Evolutionary conservation across 2,888 invertebrate species (phyloP).

Genomic region (Drosophila sordidapex): DNA sequence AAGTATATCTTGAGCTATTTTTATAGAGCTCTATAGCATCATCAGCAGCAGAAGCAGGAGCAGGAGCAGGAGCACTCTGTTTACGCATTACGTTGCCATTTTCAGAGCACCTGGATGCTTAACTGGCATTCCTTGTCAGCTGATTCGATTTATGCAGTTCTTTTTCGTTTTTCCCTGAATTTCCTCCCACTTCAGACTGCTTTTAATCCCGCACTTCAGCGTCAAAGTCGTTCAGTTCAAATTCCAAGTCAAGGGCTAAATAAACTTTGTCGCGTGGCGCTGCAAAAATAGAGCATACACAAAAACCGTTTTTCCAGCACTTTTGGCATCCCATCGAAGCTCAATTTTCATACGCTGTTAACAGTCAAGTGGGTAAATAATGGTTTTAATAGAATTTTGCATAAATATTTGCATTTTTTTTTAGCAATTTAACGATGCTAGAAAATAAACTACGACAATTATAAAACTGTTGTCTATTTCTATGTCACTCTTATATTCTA

Average conservation of each 20-base stretch:
- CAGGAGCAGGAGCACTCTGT: not conserved
- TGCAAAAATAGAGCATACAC: slow-evolving; percentile 4
- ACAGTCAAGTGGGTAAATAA: not conserved
- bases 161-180: not conserved
- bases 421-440: not conserved
- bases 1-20: slow-evolving; percentile 54
- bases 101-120: slow-evolving; percentile 2
- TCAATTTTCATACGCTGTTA: slow-evolving; percentile 22
- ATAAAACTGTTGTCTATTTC: not conserved
- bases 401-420: not conserved
- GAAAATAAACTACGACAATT: not conserved
- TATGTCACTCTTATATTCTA: not conserved
- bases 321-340: slow-evolving; percentile 13
- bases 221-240: slow-evolving; percentile 43
- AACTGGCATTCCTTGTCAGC: slow-evolving; percentile 34
- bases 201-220: slow-evolving; percentile 52
- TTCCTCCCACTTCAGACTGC: slow-evolving; percentile 28
- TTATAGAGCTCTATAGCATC: slow-evolving; percentile 32
- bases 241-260: slow-evolving; percentile 76
- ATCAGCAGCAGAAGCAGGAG: not conserved
- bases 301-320: slow-evolving; percentile 2
- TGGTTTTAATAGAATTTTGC: not conserved
- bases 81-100: not conserved
- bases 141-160: slow-evolving; percentile 67
- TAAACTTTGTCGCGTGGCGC: slow-evolving; percentile 66